Base-by-base conservation (phyloP, 1,140 invertebrate genomes). In the Drosophila varians region DNA sequence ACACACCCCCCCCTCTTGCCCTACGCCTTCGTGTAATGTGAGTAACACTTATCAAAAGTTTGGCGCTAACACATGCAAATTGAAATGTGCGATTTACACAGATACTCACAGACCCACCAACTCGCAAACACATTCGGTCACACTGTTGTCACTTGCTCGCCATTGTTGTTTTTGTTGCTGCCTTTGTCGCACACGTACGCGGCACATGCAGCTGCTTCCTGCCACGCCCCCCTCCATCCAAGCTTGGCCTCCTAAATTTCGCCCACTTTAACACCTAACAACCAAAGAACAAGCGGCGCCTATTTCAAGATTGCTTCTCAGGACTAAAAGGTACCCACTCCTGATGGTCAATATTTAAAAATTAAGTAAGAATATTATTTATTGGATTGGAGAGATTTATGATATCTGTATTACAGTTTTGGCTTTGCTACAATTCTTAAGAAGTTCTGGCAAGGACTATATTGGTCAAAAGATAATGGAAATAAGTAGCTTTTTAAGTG, bases 1-100 rank as follows among this genome's bases (percentile, higher is more conserved):
- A 49, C 12, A 21, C 43, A 42, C 28, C 31, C 42, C 7, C 48
- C 49, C 66, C 40, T 60, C 14, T 72, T 18, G 62, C 9, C 4
- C 28, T 28, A 26, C 57, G 43, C 42, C 16, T 6, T 6, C 38
- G 68, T 74, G 82, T 86, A 77, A 87, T 77, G 75, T 60, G 69
- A 87, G 82, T 74, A 87, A 86, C 82, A 86, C 82, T 87, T 87
- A 87, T 87, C 77, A 87, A 86, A 86, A 86, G 82, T 86, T 86
- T 86, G 82, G 71, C 72, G 82, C 82, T 74, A 86, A 70, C 82
- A 86, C 80, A 86, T 87, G 82, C 82, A 86, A 86, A 86, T 86
- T 87, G 82, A 86, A 80, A 84, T 84, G 80, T 79, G 76, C 62
- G 71, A 79, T 84, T 84, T 78, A 72, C 64, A 58, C 53, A 45